A percentile compares a stretch with the other conserved stretches of the same genome.
phyloP scores from a whole-genome alignment of 2,797 vertebrate species.

The Nyctalus aviator region DNA sequence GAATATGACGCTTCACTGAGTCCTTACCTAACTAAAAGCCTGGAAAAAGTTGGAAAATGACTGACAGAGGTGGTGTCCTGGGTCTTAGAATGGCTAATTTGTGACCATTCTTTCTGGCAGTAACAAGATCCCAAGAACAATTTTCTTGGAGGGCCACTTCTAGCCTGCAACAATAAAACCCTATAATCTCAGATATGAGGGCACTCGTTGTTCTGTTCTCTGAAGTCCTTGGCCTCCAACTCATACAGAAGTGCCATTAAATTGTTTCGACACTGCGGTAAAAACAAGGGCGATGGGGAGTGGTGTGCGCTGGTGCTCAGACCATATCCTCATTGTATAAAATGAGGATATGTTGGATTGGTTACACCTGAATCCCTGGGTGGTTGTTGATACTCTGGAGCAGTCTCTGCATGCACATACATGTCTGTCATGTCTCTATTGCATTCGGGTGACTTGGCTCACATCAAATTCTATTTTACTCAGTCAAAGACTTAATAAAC shows the following conservation, averaged over 20 bases:
- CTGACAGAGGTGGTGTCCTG: conserved; percentile 1
- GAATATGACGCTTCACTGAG: background rate
- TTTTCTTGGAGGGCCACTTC: conserved; percentile 40
- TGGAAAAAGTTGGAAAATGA: background rate
- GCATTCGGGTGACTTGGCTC: background rate
- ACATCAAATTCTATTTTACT: background rate
- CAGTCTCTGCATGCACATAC: background rate
- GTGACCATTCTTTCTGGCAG: conserved; percentile 1
- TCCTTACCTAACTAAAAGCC: background rate
- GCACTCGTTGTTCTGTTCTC: conserved; percentile 48
- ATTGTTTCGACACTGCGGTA: background rate
- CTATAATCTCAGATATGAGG: conserved; percentile 8
- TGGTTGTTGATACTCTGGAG: background rate
- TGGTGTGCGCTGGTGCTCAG: background rate
- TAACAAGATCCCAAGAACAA: background rate
- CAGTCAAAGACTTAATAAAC: conserved; percentile 39
- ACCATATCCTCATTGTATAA: background rate
- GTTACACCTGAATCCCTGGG: background rate
- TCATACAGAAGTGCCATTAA: background rate
- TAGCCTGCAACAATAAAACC: conserved; percentile 16
- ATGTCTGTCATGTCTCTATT: background rate
- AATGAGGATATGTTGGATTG: background rate
- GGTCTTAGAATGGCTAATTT: conserved; percentile 26
- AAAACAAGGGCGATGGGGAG: background rate
- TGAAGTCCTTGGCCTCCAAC: conserved; percentile 1